These are phyloP conservation scores for Folsomia candida DNA, from an alignment of 2,888 invertebrate species.

Conservation along the genomic window DNA sequence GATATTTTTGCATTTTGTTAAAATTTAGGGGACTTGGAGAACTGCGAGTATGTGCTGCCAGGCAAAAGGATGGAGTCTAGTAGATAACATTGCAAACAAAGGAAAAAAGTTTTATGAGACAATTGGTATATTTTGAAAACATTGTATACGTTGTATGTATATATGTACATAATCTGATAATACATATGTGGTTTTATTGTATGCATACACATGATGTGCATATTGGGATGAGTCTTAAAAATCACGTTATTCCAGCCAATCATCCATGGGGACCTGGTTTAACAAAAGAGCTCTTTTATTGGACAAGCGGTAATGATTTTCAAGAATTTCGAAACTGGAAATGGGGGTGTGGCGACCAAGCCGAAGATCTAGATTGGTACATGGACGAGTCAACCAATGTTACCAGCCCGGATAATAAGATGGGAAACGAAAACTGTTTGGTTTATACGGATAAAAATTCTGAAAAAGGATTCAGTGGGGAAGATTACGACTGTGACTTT, in stretches of 20 bases:
- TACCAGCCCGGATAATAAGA: background rate
- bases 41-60: background rate
- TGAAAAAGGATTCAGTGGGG: background rate
- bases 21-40: background rate
- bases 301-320: constrained; percentile 6
- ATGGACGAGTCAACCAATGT: background rate
- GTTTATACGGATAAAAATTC: background rate
- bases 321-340: constrained; percentile 1
- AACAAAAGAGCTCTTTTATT: background rate
- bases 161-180: no score
- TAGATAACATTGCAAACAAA: background rate
- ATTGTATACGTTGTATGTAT: no score
- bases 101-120: background rate
- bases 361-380: background rate
- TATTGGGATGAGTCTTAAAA: background rate
- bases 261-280: background rate
- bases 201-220: no score
- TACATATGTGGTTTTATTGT: no score
- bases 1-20: background rate
- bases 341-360: background rate
- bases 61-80: background rate
- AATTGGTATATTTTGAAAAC: background rate
- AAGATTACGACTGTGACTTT: background rate
- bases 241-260: background rate
- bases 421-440: background rate